Evolutionary conservation across 2,113 vertebrate species (phyloP).

Genomic region (Centropristis striata): DNA sequence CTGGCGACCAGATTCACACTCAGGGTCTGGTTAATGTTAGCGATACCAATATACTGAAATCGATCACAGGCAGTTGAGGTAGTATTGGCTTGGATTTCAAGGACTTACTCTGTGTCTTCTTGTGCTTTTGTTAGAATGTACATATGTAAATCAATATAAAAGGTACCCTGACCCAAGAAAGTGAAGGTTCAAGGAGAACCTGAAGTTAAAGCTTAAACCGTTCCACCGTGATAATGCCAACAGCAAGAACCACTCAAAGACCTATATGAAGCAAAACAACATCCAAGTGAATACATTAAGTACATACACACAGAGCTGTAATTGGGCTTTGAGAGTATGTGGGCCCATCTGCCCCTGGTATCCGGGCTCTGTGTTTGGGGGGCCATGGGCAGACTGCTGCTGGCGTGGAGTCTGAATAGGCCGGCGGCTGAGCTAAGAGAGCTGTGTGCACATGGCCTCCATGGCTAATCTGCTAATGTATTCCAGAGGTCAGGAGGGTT

Average conservation of each 20-base stretch:
- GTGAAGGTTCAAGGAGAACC: background rate
- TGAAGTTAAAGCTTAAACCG: background rate
- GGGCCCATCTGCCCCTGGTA: slow-evolving; percentile 71
- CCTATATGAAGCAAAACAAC: slow-evolving; percentile 16
- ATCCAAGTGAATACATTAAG: slow-evolving; percentile 25
- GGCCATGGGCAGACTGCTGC: slow-evolving; percentile 53
- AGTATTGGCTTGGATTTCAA: too few species aligned
- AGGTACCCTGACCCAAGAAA: background rate
- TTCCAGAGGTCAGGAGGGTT: slow-evolving; percentile 87
- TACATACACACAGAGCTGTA: slow-evolving; percentile 34
- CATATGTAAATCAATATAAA: background rate
- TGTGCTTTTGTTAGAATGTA: background rate
- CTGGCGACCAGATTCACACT: slow-evolving; percentile 8
- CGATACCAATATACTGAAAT: slow-evolving; percentile 1
- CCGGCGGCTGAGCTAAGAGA: slow-evolving; percentile 66
- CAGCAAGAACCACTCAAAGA: background rate
- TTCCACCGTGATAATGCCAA: background rate
- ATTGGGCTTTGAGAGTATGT: slow-evolving; percentile 61
- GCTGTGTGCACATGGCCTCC: slow-evolving; percentile 75
- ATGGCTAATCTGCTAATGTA: slow-evolving; percentile 88
- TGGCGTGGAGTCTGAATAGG: slow-evolving; percentile 68
- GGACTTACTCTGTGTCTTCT: background rate
- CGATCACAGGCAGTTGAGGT: background rate
- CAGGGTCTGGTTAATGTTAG: slow-evolving; percentile 29
- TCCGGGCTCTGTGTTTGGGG: slow-evolving; percentile 58